phyloP scores from a whole-genome alignment of 2,888 invertebrate species.

The Thecophora atra region DNA sequence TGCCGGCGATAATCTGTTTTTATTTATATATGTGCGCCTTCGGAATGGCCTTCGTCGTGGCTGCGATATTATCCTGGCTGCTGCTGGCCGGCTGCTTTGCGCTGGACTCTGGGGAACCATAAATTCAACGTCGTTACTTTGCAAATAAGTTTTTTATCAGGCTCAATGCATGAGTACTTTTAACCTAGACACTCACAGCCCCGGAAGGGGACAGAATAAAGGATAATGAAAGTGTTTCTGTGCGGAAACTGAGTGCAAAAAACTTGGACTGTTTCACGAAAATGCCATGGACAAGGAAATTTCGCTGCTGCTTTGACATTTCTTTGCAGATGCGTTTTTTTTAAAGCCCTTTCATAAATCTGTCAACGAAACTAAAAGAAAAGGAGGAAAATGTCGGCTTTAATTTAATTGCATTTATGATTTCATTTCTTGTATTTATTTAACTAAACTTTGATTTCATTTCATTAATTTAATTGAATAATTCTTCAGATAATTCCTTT shows the following conservation, averaged over 20 bases:
- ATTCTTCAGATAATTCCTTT: too few species aligned
- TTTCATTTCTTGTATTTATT: too few species aligned
- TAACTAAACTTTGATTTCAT: too few species aligned
- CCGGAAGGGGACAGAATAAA: neutral
- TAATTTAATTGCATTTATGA: too few species aligned
- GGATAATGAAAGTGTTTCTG: slow-evolving; percentile 3
- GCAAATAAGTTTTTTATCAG: slow-evolving; percentile 49
- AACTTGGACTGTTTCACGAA: neutral
- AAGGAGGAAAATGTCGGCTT: too few species aligned
- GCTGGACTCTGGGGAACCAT: slow-evolving; percentile 62
- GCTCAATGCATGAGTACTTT: neutral
- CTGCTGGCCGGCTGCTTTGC: neutral
- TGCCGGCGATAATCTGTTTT: slow-evolving; percentile 1
- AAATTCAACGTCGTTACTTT: slow-evolving; percentile 65
- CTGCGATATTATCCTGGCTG: slow-evolving; percentile 43
- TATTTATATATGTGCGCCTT: slow-evolving; percentile 52
- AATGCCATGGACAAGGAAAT: too few species aligned
- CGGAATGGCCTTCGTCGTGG: slow-evolving; percentile 35
- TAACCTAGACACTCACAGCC: neutral
- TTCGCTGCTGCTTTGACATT: too few species aligned
- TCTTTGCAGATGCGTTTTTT: too few species aligned
- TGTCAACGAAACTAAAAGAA: too few species aligned
- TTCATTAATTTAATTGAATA: too few species aligned
- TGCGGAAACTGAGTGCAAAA: neutral
- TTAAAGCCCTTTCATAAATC: too few species aligned